Conservation (phyloP, 2,888 invertebrate genomes). For the Ichneumon xanthorius region DNA sequence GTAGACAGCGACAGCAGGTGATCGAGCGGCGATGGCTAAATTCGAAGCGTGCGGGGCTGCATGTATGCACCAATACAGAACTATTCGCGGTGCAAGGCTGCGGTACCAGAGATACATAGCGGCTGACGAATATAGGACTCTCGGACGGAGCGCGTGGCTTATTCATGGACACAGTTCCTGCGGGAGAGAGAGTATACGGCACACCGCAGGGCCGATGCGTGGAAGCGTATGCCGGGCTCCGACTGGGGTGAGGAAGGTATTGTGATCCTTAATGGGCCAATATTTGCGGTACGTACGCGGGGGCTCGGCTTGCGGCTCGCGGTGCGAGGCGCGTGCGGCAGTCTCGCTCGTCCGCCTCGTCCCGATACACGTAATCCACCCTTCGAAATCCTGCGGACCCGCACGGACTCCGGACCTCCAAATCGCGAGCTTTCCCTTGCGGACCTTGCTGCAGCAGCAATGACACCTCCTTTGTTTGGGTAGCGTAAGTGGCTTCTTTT, state of each 20-base stretch:
- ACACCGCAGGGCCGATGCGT: constrained; percentile 22
- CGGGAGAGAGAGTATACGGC: constrained; percentile 24
- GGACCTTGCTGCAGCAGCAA: neutral
- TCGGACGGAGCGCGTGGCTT: constrained; percentile 38
- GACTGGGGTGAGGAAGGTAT: constrained; percentile 70
- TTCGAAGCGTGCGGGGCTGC: neutral
- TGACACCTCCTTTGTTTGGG: neutral
- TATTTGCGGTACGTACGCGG: constrained; percentile 79
- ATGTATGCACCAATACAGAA: neutral
- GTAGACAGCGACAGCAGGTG: neutral
- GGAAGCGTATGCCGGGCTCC: constrained; percentile 36
- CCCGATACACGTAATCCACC: constrained; percentile 54
- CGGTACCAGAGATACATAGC: neutral
- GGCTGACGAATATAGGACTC: constrained; percentile 19
- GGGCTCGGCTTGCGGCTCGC: constrained; percentile 54
- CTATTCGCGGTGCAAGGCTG: neutral
- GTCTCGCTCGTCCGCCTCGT: constrained; percentile 36
- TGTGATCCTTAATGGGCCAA: constrained; percentile 82
- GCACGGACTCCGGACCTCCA: constrained; percentile 15
- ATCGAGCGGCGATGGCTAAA: neutral
- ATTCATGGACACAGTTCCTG: constrained; percentile 40
- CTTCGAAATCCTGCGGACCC: constrained; percentile 3
- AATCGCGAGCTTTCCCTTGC: constrained; percentile 10
- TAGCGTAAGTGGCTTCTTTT: neutral
- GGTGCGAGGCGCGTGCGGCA: constrained; percentile 52